Evolutionary conservation across 2,888 invertebrate genomes (phyloP).

Genomic region (Acrobasis repandana): DNA sequence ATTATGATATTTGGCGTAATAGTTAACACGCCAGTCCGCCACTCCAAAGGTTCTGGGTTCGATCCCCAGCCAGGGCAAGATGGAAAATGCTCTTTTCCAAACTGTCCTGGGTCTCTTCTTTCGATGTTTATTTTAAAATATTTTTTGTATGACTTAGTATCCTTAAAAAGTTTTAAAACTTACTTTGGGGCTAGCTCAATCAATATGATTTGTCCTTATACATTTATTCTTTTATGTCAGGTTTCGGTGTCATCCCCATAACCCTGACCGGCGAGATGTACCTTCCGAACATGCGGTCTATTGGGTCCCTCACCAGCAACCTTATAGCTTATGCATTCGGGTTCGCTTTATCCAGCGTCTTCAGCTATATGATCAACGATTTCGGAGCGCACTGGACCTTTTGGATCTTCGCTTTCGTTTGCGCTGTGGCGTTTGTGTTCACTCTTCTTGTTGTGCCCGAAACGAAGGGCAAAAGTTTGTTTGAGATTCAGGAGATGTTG

Average conservation of each 20-base stretch:
- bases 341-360: conserved; percentile 6
- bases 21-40: too few relatives aligned
- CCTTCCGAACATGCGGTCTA: conserved; percentile 43
- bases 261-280: conserved; percentile 51
- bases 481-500: conserved; percentile 44
- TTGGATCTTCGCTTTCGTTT: conserved; percentile 4
- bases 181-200: too few relatives aligned
- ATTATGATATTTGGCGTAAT: too few relatives aligned
- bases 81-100: too few relatives aligned
- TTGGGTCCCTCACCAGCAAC: conserved; percentile 29
- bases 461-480: conserved; percentile 41
- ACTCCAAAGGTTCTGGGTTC: too few relatives aligned
- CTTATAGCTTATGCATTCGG: neutral
- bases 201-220: too few relatives aligned
- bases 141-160: too few relatives aligned
- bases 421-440: conserved; percentile 2
- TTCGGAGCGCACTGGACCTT: conserved; percentile 11
- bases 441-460: conserved; percentile 31
- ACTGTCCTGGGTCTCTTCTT: too few relatives aligned
- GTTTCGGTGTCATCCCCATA: conserved; percentile 46
- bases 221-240: conserved; percentile 36
- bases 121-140: too few relatives aligned
- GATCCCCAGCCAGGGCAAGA: too few relatives aligned
- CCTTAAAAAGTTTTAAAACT: too few relatives aligned
- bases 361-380: neutral